A percentile compares a stretch with the other conserved stretches of the same genome.
Conservation (phyloP, 2,888 invertebrate genomes). For the Pandemis cinnamomeana region DNA sequence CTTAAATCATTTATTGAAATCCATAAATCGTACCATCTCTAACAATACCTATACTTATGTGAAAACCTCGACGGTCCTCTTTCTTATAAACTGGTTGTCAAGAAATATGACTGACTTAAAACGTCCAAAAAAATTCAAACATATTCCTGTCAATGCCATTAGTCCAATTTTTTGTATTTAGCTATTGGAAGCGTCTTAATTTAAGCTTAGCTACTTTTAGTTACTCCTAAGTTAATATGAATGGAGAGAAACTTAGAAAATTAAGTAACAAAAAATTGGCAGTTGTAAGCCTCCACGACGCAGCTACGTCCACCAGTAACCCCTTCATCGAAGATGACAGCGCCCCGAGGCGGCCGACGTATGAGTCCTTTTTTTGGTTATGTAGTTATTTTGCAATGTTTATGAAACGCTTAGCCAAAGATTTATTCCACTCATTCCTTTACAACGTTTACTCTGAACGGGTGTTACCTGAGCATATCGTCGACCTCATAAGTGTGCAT, state of each 20-base stretch:
- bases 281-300: slow-evolving; percentile 50
- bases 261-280: slow-evolving; percentile 56
- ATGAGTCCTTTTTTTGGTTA: slow-evolving; percentile 69
- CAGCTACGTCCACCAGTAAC: slow-evolving; percentile 49
- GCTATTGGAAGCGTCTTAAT: slow-evolving; percentile 14
- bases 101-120: neutral
- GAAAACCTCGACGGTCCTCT: neutral
- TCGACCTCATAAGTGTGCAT: slow-evolving; percentile 63
- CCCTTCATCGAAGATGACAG: slow-evolving; percentile 55
- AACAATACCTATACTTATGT: neutral
- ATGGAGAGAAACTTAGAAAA: slow-evolving; percentile 57
- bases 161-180: slow-evolving; percentile 5
- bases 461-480: slow-evolving; percentile 64
- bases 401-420: slow-evolving; percentile 63
- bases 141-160: slow-evolving; percentile 22
- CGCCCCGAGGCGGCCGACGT: slow-evolving; percentile 58
- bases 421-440: slow-evolving; percentile 59
- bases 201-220: slow-evolving; percentile 25
- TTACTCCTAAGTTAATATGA: slow-evolving; percentile 57
- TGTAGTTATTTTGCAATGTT: slow-evolving; percentile 67
- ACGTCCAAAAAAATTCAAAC: slow-evolving; percentile 14
- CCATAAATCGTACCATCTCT: no score
- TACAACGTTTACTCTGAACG: slow-evolving; percentile 59
- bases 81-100: neutral
- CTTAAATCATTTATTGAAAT: no score